Evolutionary conservation across 2,888 invertebrate species (phyloP).

Genomic region (Cheiracanthium punctorium): DNA sequence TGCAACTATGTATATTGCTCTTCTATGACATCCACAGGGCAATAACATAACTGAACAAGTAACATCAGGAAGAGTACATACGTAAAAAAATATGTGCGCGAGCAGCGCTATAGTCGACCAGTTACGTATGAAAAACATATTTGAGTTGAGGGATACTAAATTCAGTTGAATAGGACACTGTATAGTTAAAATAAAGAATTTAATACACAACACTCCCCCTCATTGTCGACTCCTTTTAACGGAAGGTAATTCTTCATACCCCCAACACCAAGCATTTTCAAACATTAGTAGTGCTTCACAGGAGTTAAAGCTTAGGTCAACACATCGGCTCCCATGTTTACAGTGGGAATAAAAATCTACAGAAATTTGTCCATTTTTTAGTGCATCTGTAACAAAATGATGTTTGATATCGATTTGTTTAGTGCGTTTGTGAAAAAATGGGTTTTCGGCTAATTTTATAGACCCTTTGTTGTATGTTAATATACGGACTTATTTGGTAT

Average conservation of each 20-base stretch:
- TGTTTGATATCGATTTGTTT: neutral
- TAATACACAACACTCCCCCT: neutral
- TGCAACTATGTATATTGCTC: no score
- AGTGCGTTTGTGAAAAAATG: neutral
- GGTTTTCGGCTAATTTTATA: neutral
- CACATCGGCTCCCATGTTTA: conserved; percentile 5
- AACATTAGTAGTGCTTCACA: neutral
- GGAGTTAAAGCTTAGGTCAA: neutral
- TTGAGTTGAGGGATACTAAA: no score
- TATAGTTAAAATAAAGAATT: neutral
- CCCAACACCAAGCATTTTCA: neutral
- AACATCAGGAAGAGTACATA: no score
- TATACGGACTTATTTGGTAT: neutral
- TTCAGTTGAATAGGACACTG: no score
- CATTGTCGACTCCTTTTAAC: neutral
- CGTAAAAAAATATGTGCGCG: no score
- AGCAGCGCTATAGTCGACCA: no score
- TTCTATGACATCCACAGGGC: no score
- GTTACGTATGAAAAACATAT: no score
- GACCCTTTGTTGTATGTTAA: neutral
- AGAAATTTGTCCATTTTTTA: neutral
- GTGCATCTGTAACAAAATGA: conserved; percentile 3
- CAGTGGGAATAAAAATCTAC: conserved; percentile 5
- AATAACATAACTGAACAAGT: no score
- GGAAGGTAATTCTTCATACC: neutral